phyloP scores from a whole-genome alignment of 1,140 invertebrate genomes.

The Scaptomyza graminum region DNA sequence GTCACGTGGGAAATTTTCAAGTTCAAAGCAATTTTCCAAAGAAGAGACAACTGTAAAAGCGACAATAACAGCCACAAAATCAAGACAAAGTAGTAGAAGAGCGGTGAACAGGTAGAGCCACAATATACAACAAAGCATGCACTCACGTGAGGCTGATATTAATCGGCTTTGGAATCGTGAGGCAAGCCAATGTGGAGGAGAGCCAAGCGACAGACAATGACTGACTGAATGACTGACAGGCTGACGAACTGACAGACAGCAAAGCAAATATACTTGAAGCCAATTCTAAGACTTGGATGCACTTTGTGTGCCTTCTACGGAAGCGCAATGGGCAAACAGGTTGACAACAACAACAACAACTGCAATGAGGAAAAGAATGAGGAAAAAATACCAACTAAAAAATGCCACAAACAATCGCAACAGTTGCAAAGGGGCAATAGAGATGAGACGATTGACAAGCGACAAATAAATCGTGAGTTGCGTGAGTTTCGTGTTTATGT shows the following conservation, averaged over 20 bases:
- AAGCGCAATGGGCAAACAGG: slow-evolving; percentile 51
- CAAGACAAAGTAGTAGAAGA: slow-evolving; percentile 17
- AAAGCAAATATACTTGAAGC: slow-evolving; percentile 38
- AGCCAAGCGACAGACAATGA: neutral
- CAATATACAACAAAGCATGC: slow-evolving; percentile 62
- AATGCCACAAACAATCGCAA: slow-evolving; percentile 41
- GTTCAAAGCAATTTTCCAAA: slow-evolving; percentile 79
- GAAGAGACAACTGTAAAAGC: slow-evolving; percentile 67
- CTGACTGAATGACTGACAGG: neutral
- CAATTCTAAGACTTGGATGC: slow-evolving; percentile 30
- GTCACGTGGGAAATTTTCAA: slow-evolving; percentile 81
- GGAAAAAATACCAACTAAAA: slow-evolving; percentile 2
- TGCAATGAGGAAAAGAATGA: slow-evolving; percentile 7
- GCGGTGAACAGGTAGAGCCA: neutral
- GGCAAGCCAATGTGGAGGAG: slow-evolving; percentile 40
- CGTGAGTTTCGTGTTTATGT: no score
- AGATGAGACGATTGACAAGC: slow-evolving; percentile 3
- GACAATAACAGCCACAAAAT: slow-evolving; percentile 22
- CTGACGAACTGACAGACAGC: neutral
- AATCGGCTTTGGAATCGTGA: slow-evolving; percentile 79
- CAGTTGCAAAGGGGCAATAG: slow-evolving; percentile 2
- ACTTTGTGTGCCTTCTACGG: slow-evolving; percentile 42
- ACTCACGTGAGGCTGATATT: slow-evolving; percentile 79
- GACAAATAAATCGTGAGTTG: no score
- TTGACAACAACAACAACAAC: slow-evolving; percentile 38